phyloP scores from a whole-genome alignment of 2,113 vertebrate genomes.

The Suricata suricatta region DNA sequence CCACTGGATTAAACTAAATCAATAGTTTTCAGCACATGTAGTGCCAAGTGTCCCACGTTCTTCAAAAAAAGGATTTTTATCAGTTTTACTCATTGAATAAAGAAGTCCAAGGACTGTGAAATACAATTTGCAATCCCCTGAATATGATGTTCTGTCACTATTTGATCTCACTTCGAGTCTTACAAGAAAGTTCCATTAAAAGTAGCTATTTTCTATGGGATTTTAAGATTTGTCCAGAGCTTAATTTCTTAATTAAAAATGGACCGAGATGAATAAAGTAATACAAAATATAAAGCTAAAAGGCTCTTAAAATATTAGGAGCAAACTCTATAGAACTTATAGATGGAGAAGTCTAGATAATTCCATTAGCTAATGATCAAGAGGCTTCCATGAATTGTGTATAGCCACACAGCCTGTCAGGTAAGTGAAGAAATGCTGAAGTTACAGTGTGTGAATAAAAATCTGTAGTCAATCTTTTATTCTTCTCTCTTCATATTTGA shows the following conservation, averaged over 20 bases:
- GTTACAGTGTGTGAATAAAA: background rate
- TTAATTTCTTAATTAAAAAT: background rate
- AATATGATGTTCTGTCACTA: background rate
- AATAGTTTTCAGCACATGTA: background rate
- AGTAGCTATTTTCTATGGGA: background rate
- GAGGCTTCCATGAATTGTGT: background rate
- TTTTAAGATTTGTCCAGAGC: background rate
- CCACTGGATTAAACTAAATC: background rate
- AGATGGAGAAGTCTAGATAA: background rate
- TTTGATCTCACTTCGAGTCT: background rate
- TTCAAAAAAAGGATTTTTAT: background rate
- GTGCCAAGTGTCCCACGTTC: background rate
- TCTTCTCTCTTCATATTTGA: background rate
- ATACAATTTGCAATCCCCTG: background rate
- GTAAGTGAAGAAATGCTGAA: background rate
- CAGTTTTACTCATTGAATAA: background rate
- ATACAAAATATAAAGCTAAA: background rate
- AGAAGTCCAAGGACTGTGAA: background rate
- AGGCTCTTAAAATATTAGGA: background rate
- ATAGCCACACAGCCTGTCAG: fast-evolving
- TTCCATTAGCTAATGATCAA: background rate
- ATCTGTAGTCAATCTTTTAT: background rate
- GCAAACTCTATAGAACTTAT: background rate
- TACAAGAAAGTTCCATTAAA: background rate
- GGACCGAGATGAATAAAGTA: background rate